Conservation (phyloP, 2,113 vertebrate genomes). For the Pampusana beccarii region DNA sequence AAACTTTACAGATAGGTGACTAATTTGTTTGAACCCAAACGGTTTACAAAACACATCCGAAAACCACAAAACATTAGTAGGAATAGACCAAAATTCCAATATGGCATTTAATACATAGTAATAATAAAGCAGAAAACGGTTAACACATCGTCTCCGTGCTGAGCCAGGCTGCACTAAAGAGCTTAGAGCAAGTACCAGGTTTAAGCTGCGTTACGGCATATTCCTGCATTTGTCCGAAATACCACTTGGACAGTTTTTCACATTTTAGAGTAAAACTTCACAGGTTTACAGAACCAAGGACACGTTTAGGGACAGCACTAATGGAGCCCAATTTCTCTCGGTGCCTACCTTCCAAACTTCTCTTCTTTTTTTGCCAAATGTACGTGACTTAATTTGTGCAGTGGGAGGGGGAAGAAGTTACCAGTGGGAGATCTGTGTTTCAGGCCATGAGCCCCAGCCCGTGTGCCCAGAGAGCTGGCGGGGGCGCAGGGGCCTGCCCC, state of each 20-base stretch:
- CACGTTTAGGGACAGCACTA: constrained; percentile 66
- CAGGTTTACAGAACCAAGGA: constrained; percentile 65
- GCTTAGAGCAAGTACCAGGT: constrained; percentile 46
- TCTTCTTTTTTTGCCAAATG: not conserved
- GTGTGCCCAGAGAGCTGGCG: not conserved
- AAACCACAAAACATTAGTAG: constrained; percentile 74
- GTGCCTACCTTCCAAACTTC: not conserved
- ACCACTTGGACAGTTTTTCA: constrained; percentile 34
- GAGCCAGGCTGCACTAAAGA: constrained; percentile 44
- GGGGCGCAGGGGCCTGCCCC: too few species aligned
- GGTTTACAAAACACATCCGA: constrained; percentile 76
- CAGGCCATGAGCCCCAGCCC: constrained; percentile 1
- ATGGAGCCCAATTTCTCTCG: constrained; percentile 46
- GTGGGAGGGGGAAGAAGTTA: not conserved
- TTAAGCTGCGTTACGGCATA: constrained; percentile 35
- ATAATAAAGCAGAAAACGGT: constrained; percentile 67
- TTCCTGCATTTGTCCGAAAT: constrained; percentile 26
- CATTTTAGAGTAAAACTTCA: constrained; percentile 44
- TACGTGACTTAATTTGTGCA: not conserved
- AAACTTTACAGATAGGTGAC: constrained; percentile 78
- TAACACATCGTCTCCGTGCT: constrained; percentile 59
- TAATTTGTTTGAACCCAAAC: constrained; percentile 87
- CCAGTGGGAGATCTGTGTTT: not conserved
- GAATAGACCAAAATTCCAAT: constrained; percentile 77
- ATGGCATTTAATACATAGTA: constrained; percentile 73